Percentiles rank a stretch among this genome's conserved stretches.
Evolutionary conservation across 1,140 invertebrate species (phyloP).

Genomic region (Drosophila oshimai): DNA sequence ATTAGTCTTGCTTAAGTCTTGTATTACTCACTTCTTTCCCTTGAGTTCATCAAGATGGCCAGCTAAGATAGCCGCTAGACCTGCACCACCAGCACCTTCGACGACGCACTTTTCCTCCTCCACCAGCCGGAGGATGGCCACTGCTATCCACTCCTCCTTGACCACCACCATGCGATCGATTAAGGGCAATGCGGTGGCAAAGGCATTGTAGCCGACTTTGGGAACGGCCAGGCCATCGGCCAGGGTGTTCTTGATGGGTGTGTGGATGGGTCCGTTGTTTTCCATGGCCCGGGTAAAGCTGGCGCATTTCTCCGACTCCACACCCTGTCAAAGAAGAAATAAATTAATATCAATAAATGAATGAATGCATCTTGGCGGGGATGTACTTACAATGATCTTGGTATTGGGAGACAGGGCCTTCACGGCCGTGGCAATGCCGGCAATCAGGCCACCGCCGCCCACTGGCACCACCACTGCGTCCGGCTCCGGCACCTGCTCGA

Average conservation of each 20-base stretch:
- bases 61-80: slow-evolving; percentile 93
- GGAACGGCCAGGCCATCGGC: slow-evolving; percentile 97
- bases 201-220: slow-evolving; percentile 94
- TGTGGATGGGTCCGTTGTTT: slow-evolving; percentile 87
- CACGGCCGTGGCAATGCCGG: slow-evolving; percentile 92
- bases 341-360: too few relatives aligned
- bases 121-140: slow-evolving; percentile 92
- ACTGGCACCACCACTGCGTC: slow-evolving; percentile 93
- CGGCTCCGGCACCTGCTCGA: slow-evolving; percentile 91
- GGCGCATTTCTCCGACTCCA: slow-evolving; percentile 94
- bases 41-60: slow-evolving; percentile 92
- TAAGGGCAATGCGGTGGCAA: slow-evolving; percentile 88
- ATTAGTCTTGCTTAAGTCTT: too few relatives aligned
- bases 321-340: slow-evolving; percentile 86
- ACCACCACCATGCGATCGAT: slow-evolving; percentile 94
- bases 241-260: slow-evolving; percentile 89
- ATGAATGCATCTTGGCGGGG: too few relatives aligned
- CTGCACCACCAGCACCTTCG: slow-evolving; percentile 95
- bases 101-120: slow-evolving; percentile 97
- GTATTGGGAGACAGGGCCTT: slow-evolving; percentile 92
- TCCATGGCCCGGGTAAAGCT: slow-evolving; percentile 91
- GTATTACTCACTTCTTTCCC: slow-evolving; percentile 89
- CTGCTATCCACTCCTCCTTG: slow-evolving; percentile 93
- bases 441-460: slow-evolving; percentile 94
- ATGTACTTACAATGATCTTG: slow-evolving; percentile 86